Evolutionary conservation across 2,113 vertebrate species (phyloP).

Genomic region (Psettodes erumei): DNA sequence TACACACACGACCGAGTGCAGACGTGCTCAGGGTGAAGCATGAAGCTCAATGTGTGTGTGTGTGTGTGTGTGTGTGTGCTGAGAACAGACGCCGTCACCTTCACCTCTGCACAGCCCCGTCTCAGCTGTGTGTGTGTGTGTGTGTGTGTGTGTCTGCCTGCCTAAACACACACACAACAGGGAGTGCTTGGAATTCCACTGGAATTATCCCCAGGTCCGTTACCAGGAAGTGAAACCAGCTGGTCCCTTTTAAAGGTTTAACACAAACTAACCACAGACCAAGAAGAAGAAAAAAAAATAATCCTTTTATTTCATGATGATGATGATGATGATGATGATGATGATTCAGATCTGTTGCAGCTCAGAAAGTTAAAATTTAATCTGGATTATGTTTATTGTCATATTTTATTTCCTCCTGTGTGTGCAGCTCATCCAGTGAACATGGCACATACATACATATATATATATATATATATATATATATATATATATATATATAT

Average conservation of each 20-base stretch:
- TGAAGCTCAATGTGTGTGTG: too few species aligned
- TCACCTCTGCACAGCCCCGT: background rate
- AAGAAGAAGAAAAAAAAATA: background rate
- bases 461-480: too few species aligned
- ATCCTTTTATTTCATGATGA: background rate
- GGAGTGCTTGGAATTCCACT: constrained; percentile 54
- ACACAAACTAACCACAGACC: too few species aligned
- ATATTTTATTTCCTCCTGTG: too few species aligned
- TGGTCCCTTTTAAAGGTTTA: constrained; percentile 3
- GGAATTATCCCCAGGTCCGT: constrained; percentile 21
- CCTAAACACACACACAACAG: constrained; percentile 10
- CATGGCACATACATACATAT: too few species aligned
- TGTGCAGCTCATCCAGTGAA: too few species aligned
- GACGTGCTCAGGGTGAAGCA: background rate
- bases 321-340: too few species aligned
- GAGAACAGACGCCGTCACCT: background rate
- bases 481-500: too few species aligned
- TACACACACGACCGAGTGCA: background rate
- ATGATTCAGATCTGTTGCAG: too few species aligned
- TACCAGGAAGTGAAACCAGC: constrained; percentile 22
- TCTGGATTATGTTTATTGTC: too few species aligned
- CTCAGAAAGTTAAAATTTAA: too few species aligned
- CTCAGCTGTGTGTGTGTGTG: constrained; percentile 14
- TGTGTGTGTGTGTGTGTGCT: too few species aligned
- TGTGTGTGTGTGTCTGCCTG: background rate